Conservation (phyloP, 2,888 invertebrate genomes). For the Dasypolia templi region DNA sequence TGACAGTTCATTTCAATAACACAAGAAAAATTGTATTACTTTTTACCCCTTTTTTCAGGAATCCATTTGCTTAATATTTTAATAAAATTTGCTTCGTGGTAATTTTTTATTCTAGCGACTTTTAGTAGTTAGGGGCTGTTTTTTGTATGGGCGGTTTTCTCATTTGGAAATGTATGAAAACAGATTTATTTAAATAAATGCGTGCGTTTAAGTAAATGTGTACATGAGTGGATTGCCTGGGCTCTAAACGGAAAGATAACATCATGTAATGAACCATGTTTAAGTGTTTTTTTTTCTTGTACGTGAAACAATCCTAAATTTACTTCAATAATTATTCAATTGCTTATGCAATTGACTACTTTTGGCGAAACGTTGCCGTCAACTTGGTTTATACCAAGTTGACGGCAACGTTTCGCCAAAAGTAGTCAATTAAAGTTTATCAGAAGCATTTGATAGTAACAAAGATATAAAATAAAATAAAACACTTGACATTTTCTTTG, state of each 20-base stretch:
- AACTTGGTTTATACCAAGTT: too few relatives aligned
- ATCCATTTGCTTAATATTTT: background rate
- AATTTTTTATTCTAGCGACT: constrained; percentile 12
- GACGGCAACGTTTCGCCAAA: background rate
- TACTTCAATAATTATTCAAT: too few relatives aligned
- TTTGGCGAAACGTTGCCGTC: too few relatives aligned
- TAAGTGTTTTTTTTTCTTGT: too few relatives aligned
- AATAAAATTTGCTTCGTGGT: constrained; percentile 13
- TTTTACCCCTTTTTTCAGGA: background rate
- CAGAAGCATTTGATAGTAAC: background rate
- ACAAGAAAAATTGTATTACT: background rate
- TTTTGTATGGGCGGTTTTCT: background rate
- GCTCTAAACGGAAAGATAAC: background rate
- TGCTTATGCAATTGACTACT: too few relatives aligned
- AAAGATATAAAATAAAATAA: background rate
- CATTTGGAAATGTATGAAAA: constrained; percentile 16
- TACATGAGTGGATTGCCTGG: background rate
- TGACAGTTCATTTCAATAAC: constrained; percentile 39
- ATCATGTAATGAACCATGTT: background rate
- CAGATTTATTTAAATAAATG: constrained; percentile 1
- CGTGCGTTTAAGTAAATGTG: background rate
- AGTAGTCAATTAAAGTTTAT: background rate
- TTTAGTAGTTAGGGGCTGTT: constrained; percentile 19
- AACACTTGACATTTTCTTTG: constrained; percentile 24
- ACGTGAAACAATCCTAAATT: background rate